phyloP scores from a whole-genome alignment of 2,797 vertebrate genomes.

The Cetoscarus ocellatus region DNA sequence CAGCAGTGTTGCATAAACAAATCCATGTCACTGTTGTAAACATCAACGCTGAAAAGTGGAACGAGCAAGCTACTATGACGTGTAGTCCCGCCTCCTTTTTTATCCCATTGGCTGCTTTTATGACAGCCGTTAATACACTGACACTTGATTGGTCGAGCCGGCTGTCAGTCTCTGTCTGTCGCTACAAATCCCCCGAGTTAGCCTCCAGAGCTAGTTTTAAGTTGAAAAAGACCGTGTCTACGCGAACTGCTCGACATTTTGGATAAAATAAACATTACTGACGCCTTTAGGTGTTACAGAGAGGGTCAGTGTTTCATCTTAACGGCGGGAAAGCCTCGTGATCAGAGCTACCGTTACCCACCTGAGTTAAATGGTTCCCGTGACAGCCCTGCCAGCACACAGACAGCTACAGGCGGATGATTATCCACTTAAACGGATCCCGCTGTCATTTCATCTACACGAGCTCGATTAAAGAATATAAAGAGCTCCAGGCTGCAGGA shows the following conservation, averaged over 20 bases:
- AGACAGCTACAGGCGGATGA: conserved; percentile 54
- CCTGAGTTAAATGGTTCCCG: conserved; percentile 79
- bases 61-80: conserved; percentile 66
- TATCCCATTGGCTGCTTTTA: conserved; percentile 37
- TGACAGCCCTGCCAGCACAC: conserved; percentile 77
- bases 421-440: not conserved
- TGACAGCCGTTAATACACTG: not conserved
- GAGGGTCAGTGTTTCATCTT: not conserved
- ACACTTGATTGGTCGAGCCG: conserved; percentile 46
- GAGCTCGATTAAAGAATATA: not conserved
- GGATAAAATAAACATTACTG: accelerated
- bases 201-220: conserved; percentile 55
- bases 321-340: not conserved
- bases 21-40: conserved; percentile 60
- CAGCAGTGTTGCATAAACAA: conserved; percentile 67
- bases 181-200: conserved; percentile 39
- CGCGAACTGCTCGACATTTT: accelerated
- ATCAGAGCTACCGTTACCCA: conserved; percentile 55
- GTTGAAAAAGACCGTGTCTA: conserved; percentile 12
- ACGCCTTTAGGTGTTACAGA: not conserved
- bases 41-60: conserved; percentile 66
- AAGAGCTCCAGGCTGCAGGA: conserved; percentile 13
- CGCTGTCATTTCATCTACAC: conserved; percentile 48
- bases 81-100: conserved; percentile 60
- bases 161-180: conserved; percentile 32